Conservation (phyloP, 1,140 invertebrate species). For the Macrocentrus cingulum region DNA sequence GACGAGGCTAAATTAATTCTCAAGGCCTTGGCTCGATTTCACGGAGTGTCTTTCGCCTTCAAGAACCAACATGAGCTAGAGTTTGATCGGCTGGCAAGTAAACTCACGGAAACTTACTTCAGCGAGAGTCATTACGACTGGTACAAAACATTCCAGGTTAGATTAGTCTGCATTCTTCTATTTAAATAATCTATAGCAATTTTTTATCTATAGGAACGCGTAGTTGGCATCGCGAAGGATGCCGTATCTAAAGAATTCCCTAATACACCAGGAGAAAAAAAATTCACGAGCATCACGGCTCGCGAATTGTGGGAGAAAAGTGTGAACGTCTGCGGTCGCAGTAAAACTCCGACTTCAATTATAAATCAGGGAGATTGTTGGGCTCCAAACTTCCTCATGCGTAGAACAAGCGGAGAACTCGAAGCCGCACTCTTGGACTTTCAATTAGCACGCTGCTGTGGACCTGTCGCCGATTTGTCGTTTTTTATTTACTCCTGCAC, state of each 20-base stretch:
- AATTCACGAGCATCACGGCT: constrained; percentile 48
- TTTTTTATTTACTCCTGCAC: constrained; percentile 69
- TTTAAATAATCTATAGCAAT: background rate
- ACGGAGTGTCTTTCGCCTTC: constrained; percentile 70
- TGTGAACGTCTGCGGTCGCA: constrained; percentile 34
- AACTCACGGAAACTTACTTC: constrained; percentile 64
- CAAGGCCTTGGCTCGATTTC: constrained; percentile 67
- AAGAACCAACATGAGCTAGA: constrained; percentile 65
- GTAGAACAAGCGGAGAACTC: constrained; percentile 53
- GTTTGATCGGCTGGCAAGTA: constrained; percentile 56
- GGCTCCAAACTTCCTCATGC: constrained; percentile 72
- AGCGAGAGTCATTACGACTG: constrained; percentile 61
- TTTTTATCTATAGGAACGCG: background rate
- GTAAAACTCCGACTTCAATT: constrained; percentile 53
- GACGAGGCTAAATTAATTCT: constrained; percentile 61
- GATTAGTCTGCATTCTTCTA: constrained; percentile 22
- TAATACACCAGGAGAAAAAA: constrained; percentile 59
- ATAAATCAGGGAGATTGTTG: constrained; percentile 74
- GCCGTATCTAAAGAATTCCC: constrained; percentile 67
- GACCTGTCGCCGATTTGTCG: constrained; percentile 63
- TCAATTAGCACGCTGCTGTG: constrained; percentile 65
- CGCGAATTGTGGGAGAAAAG: constrained; percentile 40
- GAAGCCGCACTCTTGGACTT: constrained; percentile 69
- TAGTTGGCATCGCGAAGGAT: constrained; percentile 59
- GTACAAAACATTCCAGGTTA: constrained; percentile 66